Evolutionary conservation across 2,888 invertebrate genomes (phyloP), one percentile per base, ranked within the genome.

Genomic region (Halictus quadricinctus): DNA sequence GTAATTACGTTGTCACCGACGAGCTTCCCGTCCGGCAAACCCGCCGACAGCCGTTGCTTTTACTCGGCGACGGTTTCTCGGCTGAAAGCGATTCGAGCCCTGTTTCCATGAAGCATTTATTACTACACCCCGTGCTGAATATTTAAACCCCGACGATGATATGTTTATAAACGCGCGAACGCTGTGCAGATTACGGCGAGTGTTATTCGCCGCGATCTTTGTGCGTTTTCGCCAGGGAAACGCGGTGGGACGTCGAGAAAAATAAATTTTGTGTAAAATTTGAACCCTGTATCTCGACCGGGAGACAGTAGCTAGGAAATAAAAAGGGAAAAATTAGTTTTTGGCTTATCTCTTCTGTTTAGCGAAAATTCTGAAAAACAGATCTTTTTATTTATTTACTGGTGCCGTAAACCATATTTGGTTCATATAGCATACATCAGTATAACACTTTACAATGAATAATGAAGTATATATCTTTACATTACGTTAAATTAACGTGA

Each of bases 1-100:
- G 66, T 72, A 81, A 81, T 58, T 58, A 41, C 66, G n/a, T 73
- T 18, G 48, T 25, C 60, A 46, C 29, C 58, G 58, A 1, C 73
- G 64, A 43, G 15, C 10, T 78, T 54, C 15, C 29, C 43, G 13
- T 64, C 15, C 60, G 25, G 60, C 7, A 15, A 13, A 7, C 25
- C 29, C 29, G 60, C 7, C 64, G 64, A 64, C 64, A 29, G 60
- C 13, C 29, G 15, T n/a, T 21, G 72, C 48, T 48, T 72, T 79
- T 66, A 41, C 29, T 64, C 41, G 60, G 36, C 72, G 29, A 36
- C 8, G 18, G 60, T 58, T 72, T 60, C 58, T 36, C 46, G 46
- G n/a, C 18, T 60, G 21, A 36, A 50, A 29, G 54, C 72, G 18
- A 78, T 60, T 60, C 58, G 7, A 25, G 25, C 25, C 18, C 36